A percentile compares a stretch with the other conserved stretches of the same genome.
Evolutionary conservation across 2,888 invertebrate genomes (phyloP).

Genomic region (Patella depressa): DNA sequence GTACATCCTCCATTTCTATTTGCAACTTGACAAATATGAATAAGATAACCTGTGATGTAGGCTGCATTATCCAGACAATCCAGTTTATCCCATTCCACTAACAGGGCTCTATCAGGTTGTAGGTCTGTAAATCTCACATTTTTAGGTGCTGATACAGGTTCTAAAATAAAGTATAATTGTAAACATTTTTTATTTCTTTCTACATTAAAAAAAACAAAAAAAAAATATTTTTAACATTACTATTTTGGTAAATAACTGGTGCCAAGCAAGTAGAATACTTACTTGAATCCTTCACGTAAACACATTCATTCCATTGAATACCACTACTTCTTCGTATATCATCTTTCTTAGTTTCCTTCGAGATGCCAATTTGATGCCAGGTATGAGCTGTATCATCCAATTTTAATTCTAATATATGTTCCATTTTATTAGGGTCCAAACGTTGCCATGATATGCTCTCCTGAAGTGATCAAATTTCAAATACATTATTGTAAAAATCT

Average conservation of each 20-base stretch:
- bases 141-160: slow-evolving; percentile 38
- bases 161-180: slow-evolving; percentile 31
- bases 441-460: slow-evolving; percentile 18
- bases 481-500: too few relatives aligned
- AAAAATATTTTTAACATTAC: background rate
- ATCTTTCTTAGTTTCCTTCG: slow-evolving; percentile 16
- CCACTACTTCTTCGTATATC: slow-evolving; percentile 26
- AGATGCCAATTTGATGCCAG: slow-evolving; percentile 25
- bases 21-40: slow-evolving; percentile 42
- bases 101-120: slow-evolving; percentile 37
- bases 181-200: slow-evolving; percentile 1
- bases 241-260: background rate
- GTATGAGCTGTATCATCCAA: slow-evolving; percentile 1
- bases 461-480: slow-evolving; percentile 1
- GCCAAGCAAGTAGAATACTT: slow-evolving; percentile 1
- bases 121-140: slow-evolving; percentile 40
- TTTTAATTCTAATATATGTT: background rate
- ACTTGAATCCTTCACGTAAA: slow-evolving; percentile 27
- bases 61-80: slow-evolving; percentile 44
- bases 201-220: background rate
- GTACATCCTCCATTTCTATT: slow-evolving; percentile 41
- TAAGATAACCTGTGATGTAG: slow-evolving; percentile 39
- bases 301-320: slow-evolving; percentile 28
- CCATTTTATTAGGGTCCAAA: background rate
- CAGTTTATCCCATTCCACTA: slow-evolving; percentile 48